Percentiles rank a stretch among this genome's conserved stretches.
phyloP scores from a whole-genome alignment of 2,113 vertebrate species.

The Lophius piscatorius region DNA sequence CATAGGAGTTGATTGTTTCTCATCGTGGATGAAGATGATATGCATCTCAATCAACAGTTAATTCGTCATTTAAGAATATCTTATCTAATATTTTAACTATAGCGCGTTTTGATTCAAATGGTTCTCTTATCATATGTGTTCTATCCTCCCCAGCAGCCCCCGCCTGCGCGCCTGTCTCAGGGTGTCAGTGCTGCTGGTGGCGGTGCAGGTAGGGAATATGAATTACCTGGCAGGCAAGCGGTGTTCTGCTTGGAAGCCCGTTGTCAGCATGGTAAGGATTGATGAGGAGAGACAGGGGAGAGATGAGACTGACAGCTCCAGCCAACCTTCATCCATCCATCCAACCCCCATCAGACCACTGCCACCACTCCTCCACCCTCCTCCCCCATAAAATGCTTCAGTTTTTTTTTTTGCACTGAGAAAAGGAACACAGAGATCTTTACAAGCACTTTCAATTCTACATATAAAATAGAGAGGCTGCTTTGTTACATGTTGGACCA shows the following conservation, averaged over 20 bases:
- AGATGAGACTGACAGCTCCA: constrained; percentile 75
- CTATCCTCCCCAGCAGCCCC: constrained; percentile 12
- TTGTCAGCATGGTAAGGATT: constrained; percentile 76
- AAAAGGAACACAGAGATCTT: constrained; percentile 14
- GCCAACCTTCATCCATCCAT: constrained; percentile 69
- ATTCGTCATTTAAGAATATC: no score
- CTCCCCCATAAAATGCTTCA: constrained; percentile 30
- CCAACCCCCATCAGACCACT: constrained; percentile 12
- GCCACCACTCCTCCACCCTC: constrained; percentile 3
- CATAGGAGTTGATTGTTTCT: no score
- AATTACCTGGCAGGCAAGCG: constrained; percentile 78
- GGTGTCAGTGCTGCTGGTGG: constrained; percentile 39
- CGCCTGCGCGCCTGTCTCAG: constrained; percentile 37
- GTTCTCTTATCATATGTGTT: not conserved
- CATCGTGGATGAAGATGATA: no score
- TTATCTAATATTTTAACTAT: no score
- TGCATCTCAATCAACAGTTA: no score
- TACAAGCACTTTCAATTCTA: no score
- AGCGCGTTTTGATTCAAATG: no score
- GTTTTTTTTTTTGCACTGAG: constrained; percentile 29
- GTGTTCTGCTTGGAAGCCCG: constrained; percentile 79
- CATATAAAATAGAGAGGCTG: no score
- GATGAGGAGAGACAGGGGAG: constrained; percentile 77
- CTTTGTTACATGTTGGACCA: no score
- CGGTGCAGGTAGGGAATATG: constrained; percentile 78